Evolutionary conservation across 2,797 vertebrate genomes (phyloP).

Genomic region (Centroberyx gerrardi): DNA sequence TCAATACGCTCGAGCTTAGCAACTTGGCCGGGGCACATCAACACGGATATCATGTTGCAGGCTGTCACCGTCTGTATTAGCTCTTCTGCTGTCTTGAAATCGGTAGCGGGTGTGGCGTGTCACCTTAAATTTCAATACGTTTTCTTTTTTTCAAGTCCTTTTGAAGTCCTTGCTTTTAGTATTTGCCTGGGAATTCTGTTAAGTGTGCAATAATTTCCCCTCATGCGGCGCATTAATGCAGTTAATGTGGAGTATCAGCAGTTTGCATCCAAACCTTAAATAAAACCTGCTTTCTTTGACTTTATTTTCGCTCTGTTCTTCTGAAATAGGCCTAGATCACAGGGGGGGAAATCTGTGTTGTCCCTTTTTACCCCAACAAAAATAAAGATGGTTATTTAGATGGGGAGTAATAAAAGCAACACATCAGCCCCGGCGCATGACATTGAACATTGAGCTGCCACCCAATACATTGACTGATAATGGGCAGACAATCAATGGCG

Average conservation of each 20-base stretch:
- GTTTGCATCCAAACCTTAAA: neutral
- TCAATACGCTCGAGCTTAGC: slow-evolving; percentile 42
- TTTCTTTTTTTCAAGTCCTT: neutral
- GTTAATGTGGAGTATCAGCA: neutral
- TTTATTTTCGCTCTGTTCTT: neutral
- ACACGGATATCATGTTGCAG: slow-evolving; percentile 49
- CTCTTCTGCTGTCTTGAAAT: slow-evolving; percentile 26
- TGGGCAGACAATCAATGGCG: slow-evolving; percentile 69
- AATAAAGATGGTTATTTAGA: no score
- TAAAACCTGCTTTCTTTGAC: neutral
- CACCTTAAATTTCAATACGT: neutral
- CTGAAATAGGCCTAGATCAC: no score
- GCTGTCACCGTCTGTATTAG: slow-evolving; percentile 9
- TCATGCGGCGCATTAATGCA: neutral
- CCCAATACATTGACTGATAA: slow-evolving; percentile 66
- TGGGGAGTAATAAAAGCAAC: slow-evolving; percentile 32
- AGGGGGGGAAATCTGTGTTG: no score
- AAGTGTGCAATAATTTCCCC: neutral
- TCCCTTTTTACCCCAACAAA: no score
- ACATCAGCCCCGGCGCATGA: slow-evolving; percentile 39
- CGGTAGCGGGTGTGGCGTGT: neutral
- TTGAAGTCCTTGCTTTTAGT: neutral
- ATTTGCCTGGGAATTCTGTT: neutral
- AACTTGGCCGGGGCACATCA: slow-evolving; percentile 27
- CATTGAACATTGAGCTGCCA: slow-evolving; percentile 60